Evolutionary conservation across 2,888 invertebrate species (phyloP), one percentile per base, ranked within the genome.

Genomic region (Drosophila kuntzei): DNA sequence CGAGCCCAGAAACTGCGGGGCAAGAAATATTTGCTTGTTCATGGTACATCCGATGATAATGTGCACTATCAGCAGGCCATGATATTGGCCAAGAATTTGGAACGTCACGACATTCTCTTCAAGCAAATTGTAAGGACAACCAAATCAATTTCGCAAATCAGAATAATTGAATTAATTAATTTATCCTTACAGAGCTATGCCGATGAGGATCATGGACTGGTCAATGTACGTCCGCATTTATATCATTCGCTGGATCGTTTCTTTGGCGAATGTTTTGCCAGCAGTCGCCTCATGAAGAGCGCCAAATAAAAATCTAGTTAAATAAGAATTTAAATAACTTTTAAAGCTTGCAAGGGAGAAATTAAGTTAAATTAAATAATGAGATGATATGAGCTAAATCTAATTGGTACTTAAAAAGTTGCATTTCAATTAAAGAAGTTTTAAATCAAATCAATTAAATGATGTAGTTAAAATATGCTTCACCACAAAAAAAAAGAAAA

Each of bases 51-150:
- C 14, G 98, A 98, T 90, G 97, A 98, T 91, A 99, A 99, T 92
- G 99, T 99, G 0, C 99, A 99, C 92, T 99, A 98, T 92, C 99
- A 99, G 91, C 98, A 99, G 92, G 96, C 98, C 7, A 97, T 99
- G 95, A 94, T 98, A 90, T 94, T 99, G 83, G 96, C 98, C 2
- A 95, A 97, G 90, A 95, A 96, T 63, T 93, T 99, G 77, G 97
- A 98, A 90, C 94, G 95, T 43, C 94, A 95, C 46, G 97, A 98
- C 89, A 96, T 99, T 63, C 94, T 97, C 76, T 99, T 98, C 93
- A 95, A 96, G 75, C 96, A 98, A 92, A 97, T 98, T 95, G 98
- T 98, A 93, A 93, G 92, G 4, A 5, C 4, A 1, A 27, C 2
- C 1, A 8, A 14, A 22, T 2, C 0, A 3, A 2, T 6, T n/a